Conservation (phyloP, 2,797 vertebrate genomes). For the Hephaestus fuliginosus region DNA sequence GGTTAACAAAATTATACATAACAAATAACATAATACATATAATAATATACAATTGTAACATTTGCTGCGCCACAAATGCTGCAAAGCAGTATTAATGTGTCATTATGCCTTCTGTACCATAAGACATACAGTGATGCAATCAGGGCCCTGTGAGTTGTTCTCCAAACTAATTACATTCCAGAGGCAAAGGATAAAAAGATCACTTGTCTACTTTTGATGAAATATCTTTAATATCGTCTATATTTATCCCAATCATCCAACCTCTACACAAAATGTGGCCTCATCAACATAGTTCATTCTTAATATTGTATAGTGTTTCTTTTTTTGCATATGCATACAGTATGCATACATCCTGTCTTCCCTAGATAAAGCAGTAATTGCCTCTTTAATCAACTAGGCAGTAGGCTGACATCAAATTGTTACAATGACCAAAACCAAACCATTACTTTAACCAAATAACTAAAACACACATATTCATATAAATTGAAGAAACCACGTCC, state of each 20-base stretch:
- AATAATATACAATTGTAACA: no score
- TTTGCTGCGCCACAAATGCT: neutral
- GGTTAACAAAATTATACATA: neutral
- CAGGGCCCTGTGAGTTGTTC: neutral
- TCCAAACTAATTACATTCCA: neutral
- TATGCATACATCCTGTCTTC: neutral
- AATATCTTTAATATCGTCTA: neutral
- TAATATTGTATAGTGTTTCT: neutral
- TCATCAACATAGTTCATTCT: neutral
- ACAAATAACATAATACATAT: neutral
- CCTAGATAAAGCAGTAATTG: no score
- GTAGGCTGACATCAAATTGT: neutral
- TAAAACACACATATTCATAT: neutral
- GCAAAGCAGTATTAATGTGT: conserved; percentile 2
- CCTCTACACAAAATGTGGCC: neutral
- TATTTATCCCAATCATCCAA: neutral
- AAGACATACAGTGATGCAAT: neutral
- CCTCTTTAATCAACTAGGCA: neutral
- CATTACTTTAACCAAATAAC: neutral
- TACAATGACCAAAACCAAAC: neutral
- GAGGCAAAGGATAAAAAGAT: neutral
- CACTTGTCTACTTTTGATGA: neutral
- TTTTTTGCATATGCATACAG: neutral
- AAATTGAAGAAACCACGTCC: neutral
- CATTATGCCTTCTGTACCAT: neutral